Conservation (phyloP, 2,113 vertebrate species). For the Phyllostomus discolor region DNA sequence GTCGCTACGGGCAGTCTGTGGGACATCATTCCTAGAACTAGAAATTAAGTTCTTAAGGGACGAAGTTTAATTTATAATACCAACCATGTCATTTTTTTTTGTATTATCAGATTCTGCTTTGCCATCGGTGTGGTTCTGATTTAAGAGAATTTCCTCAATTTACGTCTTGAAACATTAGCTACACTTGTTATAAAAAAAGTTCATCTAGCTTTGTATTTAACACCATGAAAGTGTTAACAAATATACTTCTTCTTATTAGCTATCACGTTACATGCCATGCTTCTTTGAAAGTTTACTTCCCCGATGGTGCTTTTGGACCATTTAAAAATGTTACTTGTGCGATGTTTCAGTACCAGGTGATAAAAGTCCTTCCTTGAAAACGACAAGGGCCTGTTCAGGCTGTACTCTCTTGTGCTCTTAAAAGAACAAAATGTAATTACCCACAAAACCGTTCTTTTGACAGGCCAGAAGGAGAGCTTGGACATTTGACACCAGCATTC, state of each 20-base stretch:
- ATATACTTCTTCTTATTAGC: neutral
- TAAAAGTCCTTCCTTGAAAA: conserved; percentile 16
- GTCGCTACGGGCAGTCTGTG: neutral
- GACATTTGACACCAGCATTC: neutral
- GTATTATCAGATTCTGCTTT: neutral
- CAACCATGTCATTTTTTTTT: neutral
- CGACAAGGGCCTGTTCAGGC: neutral
- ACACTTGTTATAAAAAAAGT: neutral
- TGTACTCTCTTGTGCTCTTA: neutral
- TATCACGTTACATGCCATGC: neutral
- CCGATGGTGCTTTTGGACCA: neutral
- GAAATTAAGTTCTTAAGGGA: neutral
- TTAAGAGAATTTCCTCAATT: neutral
- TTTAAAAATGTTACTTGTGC: neutral
- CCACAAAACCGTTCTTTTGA: neutral
- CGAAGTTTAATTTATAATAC: conserved; percentile 3
- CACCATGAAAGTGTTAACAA: conserved; percentile 15
- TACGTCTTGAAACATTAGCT: neutral
- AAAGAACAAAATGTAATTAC: neutral
- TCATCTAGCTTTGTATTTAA: neutral
- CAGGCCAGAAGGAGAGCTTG: neutral
- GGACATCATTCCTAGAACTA: neutral
- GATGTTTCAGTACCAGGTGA: neutral
- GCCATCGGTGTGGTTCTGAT: neutral
- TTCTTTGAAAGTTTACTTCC: neutral